Percentiles rank a stretch among this genome's conserved stretches.
Conservation (phyloP, 2,797 vertebrate species). For the Serranus cabrilla region DNA sequence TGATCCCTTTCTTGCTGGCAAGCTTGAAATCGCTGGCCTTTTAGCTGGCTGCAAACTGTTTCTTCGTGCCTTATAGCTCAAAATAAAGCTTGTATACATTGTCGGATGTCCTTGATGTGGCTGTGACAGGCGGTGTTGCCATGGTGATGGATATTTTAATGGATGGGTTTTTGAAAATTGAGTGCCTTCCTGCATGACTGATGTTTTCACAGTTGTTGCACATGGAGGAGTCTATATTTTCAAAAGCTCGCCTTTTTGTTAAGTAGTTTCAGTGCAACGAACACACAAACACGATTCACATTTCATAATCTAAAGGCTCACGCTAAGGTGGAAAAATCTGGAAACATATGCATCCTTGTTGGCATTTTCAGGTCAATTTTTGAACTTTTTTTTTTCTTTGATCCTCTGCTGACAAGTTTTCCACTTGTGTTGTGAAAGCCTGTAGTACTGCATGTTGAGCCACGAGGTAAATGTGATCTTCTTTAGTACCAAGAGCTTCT, state of each 20-base stretch:
- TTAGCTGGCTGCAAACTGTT: slow-evolving; percentile 28
- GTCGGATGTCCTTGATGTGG: slow-evolving; percentile 40
- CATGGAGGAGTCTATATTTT: slow-evolving; percentile 2
- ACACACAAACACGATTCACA: background rate
- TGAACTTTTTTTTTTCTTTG: no score
- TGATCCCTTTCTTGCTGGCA: slow-evolving; percentile 23
- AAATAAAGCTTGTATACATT: slow-evolving; percentile 40
- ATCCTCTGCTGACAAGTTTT: no score
- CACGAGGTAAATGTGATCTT: no score
- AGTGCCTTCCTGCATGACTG: slow-evolving; percentile 22
- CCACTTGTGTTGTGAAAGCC: no score
- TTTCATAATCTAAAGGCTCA: background rate
- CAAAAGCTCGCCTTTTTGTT: background rate
- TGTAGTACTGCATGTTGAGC: no score
- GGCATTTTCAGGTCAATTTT: no score
- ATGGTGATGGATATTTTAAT: slow-evolving; percentile 55
- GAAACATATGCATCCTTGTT: no score
- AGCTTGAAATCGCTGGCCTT: slow-evolving; percentile 35
- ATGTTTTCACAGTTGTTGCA: slow-evolving; percentile 31
- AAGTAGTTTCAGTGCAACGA: background rate
- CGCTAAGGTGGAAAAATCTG: no score
- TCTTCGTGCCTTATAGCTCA: slow-evolving; percentile 4
- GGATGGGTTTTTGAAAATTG: slow-evolving; percentile 7
- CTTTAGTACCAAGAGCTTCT: no score
- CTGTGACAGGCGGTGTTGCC: slow-evolving; percentile 30